Base-by-base conservation (phyloP, 2,113 vertebrate genomes). In the Hippocampus barbouri region DNA sequence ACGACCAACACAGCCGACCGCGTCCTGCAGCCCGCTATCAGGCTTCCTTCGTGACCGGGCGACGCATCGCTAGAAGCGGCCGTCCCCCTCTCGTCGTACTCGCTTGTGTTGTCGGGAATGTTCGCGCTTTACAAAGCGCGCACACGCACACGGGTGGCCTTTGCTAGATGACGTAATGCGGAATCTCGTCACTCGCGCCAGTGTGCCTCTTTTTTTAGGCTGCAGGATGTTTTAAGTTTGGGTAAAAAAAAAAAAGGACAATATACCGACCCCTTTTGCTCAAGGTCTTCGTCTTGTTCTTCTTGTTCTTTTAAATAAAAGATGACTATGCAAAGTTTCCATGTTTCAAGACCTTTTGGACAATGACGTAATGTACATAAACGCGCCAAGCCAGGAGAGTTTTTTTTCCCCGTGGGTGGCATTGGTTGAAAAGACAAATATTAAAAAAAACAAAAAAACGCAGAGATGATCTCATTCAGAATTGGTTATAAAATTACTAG, bases 151-250 rank as follows among this genome's bases (percentile, higher is more conserved):
- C 76, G 73, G 76, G 76, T 85, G 81, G 89, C 89, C 57, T 60
- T 72, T 81, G 82, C 54, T 49, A 88, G 82, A 82, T 92, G 92
- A 93, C 92, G 92, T 93, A 91, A 92, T 91, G 89, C 90, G 84
- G 89, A 87, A 85, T 89, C 89, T 92, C 90, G 89, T 79, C 83
- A 54, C 80, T 85, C 82, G 82, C 87, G 88, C 85, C 85, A 87
- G 74, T 76, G 66, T 68, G 70, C 23, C 30, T 34, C 30, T 34
- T 4, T 34, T 15, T 59, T 27, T 27, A n/a, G 66, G 30, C 69
- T 78, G 75, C 79, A 81, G 73, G 79, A 68, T 72, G 62, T 72
- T 74, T 12, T 5, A 72, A 71, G 71, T 79, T 76, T 43, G 49
- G 62, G 30, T 5, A 3, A 30, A 41, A 20, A 8, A 54, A 54